These are phyloP conservation scores for Metopolophium dirhodum DNA, from an alignment of 1,140 invertebrate species.

Conservation along the genomic window DNA sequence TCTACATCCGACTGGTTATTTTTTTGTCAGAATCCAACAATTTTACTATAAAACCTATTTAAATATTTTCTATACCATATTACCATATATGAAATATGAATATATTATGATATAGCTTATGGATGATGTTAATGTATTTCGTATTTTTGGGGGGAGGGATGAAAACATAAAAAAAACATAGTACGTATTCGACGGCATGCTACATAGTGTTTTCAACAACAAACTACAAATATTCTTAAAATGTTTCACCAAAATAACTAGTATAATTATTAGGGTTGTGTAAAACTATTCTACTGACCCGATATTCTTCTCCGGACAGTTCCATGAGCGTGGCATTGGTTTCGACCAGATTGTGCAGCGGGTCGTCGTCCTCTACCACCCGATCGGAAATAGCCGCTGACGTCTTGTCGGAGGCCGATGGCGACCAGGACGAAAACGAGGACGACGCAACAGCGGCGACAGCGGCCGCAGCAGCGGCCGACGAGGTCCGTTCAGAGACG, in stretches of 20 bases:
- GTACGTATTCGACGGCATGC: no score
- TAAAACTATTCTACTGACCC: slow-evolving; percentile 59
- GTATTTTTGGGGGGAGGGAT: no score
- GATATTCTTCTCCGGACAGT: slow-evolving; percentile 63
- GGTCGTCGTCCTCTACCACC: slow-evolving; percentile 59
- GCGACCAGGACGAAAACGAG: slow-evolving; percentile 54
- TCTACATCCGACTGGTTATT: no score
- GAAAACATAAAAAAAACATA: no score
- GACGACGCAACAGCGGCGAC: slow-evolving; percentile 61
- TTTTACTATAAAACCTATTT: no score
- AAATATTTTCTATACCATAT: no score
- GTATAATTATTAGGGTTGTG: background rate
- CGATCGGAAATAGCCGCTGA: slow-evolving; percentile 7
- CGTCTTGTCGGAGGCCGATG: background rate
- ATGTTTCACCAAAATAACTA: background rate
- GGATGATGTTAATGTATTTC: no score
- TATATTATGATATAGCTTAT: no score
- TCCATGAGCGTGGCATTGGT: slow-evolving; percentile 63
- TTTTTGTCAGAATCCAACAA: no score
- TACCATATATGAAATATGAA: no score
- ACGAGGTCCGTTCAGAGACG: slow-evolving; percentile 28
- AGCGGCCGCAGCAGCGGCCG: slow-evolving; percentile 28
- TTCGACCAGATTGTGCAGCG: slow-evolving; percentile 62
- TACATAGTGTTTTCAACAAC: background rate
- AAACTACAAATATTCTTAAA: background rate